phyloP scores from a whole-genome alignment of 92 coral and sea anemone species.

The Parazoanthus atlanticus region DNA sequence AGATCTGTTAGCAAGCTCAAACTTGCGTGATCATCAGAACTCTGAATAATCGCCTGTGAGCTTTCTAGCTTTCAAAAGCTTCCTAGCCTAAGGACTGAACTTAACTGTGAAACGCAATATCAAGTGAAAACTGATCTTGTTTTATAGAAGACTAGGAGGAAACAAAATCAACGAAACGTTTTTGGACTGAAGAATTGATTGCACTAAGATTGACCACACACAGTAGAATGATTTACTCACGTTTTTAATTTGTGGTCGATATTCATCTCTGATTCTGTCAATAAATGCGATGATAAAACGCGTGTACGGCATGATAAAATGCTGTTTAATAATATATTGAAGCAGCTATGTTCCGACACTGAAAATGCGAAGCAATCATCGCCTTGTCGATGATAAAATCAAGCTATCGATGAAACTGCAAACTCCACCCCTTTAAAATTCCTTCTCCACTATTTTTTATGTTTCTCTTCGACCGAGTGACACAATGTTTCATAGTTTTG shows the following conservation, averaged over 20 bases:
- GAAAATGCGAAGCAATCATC: background rate
- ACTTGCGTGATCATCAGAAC: background rate
- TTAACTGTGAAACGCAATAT: background rate
- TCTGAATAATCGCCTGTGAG: background rate
- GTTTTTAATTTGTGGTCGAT: slow-evolving; percentile 1
- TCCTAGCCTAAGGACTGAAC: background rate
- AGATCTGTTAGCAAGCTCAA: slow-evolving; percentile 1
- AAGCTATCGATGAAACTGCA: no score
- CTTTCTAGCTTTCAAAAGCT: background rate
- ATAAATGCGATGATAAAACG: slow-evolving; percentile 2
- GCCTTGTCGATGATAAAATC: background rate
- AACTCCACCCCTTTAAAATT: no score
- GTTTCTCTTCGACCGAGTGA: no score
- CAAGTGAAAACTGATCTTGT: background rate
- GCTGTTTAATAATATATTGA: background rate
- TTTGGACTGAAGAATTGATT: background rate
- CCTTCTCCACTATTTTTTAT: no score
- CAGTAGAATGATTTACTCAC: background rate
- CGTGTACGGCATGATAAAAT: background rate
- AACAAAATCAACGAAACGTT: background rate
- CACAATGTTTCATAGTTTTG: no score
- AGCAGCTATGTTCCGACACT: background rate
- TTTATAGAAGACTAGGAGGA: background rate
- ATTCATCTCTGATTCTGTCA: slow-evolving; percentile 13
- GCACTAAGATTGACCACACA: background rate